Base-by-base conservation (phyloP, 2,797 vertebrate genomes). In the Phoxinus dragarum region DNA sequence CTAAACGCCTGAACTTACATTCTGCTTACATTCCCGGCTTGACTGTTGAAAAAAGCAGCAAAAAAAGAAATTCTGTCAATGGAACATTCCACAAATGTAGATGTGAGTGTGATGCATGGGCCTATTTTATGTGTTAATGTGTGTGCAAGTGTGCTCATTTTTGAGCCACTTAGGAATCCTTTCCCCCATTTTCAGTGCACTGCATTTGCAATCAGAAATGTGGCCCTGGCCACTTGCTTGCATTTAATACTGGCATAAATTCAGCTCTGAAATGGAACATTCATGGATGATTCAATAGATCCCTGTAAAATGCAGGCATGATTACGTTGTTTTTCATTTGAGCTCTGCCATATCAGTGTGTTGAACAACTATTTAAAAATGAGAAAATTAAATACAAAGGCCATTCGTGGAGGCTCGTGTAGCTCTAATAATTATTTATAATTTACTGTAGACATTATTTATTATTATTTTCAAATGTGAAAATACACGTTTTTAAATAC, bases 91-190 rank as follows among this genome's bases (percentile, higher is more conserved):
- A 77, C 69, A 68, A 64, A 87, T 86, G 87, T 82, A 87, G 83
- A 82, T 90, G 88, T 89, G 89, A 90, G 88, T 85, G 38, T 89
- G 86, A 88, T 79, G 78, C 79, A 84, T 79, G 71, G 44, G 90
- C 84, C 91, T 91, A 91, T 92, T 92, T 93, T 90, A 91, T 87
- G 84, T 88, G 64, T 80, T 88, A 81, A 86, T 85, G 87, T 90
- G 91, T 91, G 89, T 92, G 91, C 93, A 90, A 91, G 92, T 93
- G 91, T 93, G 91, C 94, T 92, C 69, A 86, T 92, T 93, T 75
- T 86, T 66, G 52, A 93, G 88, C 82, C 91, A 92, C 89, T 94
- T 91, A 68, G 71, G 84, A 81, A 80, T 87, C 86, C 61, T 75
- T 42, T 77, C 23, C 64, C 12, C 72, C 21, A 5, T 80, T 81